These are phyloP conservation scores for Rhingia rostrata DNA, from an alignment of 2,888 invertebrate genomes.

Conservation along the genomic window DNA sequence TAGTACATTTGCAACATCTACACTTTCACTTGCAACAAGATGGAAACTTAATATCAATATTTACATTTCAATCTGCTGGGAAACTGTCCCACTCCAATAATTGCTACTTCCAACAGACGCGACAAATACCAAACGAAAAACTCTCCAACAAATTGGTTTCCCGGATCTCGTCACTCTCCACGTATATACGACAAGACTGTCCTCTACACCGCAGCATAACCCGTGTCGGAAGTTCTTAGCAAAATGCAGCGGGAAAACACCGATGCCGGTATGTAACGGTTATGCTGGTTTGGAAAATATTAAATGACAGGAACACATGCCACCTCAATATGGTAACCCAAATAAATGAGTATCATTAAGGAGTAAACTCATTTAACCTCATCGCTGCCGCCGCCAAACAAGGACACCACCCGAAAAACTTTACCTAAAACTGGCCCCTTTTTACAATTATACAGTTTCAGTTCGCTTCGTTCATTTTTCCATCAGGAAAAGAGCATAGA, in stretches of 20 bases:
- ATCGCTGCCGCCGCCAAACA: slow-evolving; percentile 49
- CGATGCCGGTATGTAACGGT: neutral
- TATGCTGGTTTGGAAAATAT: slow-evolving; percentile 35
- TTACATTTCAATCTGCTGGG: no score
- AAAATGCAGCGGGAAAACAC: slow-evolving; percentile 7
- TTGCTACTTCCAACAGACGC: neutral
- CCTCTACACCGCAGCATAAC: slow-evolving; percentile 6
- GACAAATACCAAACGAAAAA: neutral
- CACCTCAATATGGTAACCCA: slow-evolving; percentile 69
- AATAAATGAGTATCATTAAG: slow-evolving; percentile 71
- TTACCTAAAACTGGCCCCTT: slow-evolving; percentile 31
- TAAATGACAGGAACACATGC: slow-evolving; percentile 69
- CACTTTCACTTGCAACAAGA: no score
- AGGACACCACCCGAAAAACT: slow-evolving; percentile 44
- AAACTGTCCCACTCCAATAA: neutral
- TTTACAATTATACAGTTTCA: slow-evolving; percentile 58
- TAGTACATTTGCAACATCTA: no score
- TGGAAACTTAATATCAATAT: no score
- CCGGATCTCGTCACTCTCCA: slow-evolving; percentile 9
- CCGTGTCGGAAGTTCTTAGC: slow-evolving; percentile 33
- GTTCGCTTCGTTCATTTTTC: slow-evolving; percentile 5
- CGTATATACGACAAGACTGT: neutral
- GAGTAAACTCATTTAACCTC: slow-evolving; percentile 68
- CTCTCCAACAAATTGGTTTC: slow-evolving; percentile 33
- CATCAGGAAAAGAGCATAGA: slow-evolving; percentile 10